Evolutionary conservation across 2,888 invertebrate genomes (phyloP).

Genomic region (Uloborus plumipes): DNA sequence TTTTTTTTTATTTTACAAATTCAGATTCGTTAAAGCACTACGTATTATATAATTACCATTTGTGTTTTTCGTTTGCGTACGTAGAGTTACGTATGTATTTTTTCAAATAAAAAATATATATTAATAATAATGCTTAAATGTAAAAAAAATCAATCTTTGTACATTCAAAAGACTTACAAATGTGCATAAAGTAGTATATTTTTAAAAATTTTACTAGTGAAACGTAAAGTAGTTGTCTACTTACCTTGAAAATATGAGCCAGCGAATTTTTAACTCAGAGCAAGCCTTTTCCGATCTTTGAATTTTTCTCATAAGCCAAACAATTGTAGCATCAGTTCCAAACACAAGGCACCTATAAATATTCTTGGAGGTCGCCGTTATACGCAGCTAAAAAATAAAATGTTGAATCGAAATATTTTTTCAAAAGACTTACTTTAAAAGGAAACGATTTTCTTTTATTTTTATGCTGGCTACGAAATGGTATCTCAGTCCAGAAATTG

Average conservation of each 20-base stretch:
- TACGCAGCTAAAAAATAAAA: constrained; percentile 19
- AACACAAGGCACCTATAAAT: constrained; percentile 17
- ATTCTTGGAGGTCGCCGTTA: constrained; percentile 13
- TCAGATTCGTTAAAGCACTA: too few relatives aligned
- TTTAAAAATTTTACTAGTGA: too few relatives aligned
- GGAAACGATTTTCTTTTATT: neutral
- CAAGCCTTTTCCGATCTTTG: constrained; percentile 8
- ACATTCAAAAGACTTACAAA: too few relatives aligned
- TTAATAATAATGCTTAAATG: too few relatives aligned
- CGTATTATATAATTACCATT: too few relatives aligned
- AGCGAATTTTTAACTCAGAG: constrained; percentile 2
- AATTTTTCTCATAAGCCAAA: constrained; percentile 8
- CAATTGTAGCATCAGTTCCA: constrained; percentile 13
- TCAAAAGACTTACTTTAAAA: constrained; percentile 4
- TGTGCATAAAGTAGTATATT: too few relatives aligned
- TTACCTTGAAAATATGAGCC: constrained; percentile 26
- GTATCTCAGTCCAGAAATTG: neutral
- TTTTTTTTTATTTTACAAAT: too few relatives aligned
- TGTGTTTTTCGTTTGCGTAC: too few relatives aligned
- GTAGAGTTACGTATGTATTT: too few relatives aligned
- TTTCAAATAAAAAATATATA: too few relatives aligned
- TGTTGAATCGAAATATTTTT: neutral
- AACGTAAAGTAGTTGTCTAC: constrained; percentile 1
- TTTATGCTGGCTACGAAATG: neutral
- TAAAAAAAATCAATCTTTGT: too few relatives aligned